A percentile compares a stretch with the other conserved stretches of the same genome.
These are phyloP conservation scores for Petaurus breviceps DNA, from an alignment of 2,113 vertebrate genomes.

Conservation along the genomic window DNA sequence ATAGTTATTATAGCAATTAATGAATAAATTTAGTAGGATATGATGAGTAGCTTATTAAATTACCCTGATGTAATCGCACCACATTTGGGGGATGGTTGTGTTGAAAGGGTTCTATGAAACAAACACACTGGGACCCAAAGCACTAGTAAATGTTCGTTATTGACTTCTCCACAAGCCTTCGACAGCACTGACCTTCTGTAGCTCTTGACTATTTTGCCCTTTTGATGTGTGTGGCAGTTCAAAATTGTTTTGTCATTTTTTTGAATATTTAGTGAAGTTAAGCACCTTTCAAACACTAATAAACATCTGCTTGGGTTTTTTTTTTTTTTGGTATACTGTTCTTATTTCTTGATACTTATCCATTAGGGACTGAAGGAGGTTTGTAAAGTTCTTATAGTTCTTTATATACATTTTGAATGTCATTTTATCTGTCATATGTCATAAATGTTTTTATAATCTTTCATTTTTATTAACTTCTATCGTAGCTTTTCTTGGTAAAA, in stretches of 20 bases:
- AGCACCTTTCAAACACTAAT: not conserved
- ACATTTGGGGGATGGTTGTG: not conserved
- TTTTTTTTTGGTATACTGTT: not conserved
- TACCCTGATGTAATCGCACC: not conserved
- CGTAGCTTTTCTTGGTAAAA: not conserved
- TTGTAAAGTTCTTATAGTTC: not conserved
- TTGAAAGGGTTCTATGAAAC: not conserved
- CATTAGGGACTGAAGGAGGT: not conserved
- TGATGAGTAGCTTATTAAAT: not conserved
- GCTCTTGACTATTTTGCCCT: not conserved
- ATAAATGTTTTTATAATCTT: not conserved
- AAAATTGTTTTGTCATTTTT: not conserved
- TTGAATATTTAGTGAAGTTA: not conserved
- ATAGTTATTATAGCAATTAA: not conserved
- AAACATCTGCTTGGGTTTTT: not conserved
- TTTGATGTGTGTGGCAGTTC: not conserved
- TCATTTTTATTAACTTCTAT: not conserved
- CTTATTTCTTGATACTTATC: not conserved
- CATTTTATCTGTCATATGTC: not conserved
- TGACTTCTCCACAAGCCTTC: not conserved
- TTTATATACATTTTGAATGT: not conserved
- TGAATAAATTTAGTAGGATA: not conserved
- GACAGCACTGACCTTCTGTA: not conserved
- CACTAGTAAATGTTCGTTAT: not conserved
- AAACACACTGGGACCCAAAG: not conserved